Evolutionary conservation across 2,888 invertebrate species (phyloP).

Genomic region (Ectemnius lituratus): DNA sequence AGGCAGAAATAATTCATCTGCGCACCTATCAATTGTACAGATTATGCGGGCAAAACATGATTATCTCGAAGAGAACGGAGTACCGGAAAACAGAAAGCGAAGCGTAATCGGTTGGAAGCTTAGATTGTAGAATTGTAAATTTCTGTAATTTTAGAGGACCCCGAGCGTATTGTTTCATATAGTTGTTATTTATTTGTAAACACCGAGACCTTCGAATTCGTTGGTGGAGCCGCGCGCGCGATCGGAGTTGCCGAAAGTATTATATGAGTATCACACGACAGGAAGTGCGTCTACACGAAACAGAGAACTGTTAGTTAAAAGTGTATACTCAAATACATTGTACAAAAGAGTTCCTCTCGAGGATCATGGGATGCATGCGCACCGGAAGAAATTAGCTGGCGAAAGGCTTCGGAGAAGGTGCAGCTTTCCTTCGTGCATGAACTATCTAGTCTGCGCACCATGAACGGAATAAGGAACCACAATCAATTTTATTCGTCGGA

Average conservation of each 20-base stretch:
- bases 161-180: constrained; percentile 53
- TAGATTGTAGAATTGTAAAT: constrained; percentile 57
- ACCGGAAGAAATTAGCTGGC: constrained; percentile 15
- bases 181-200: constrained; percentile 57
- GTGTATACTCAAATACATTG: constrained; percentile 21
- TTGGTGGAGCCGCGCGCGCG: constrained; percentile 25
- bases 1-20: constrained; percentile 6
- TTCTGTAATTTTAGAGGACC: constrained; percentile 54
- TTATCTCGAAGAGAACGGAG: background rate
- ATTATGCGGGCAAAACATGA: background rate
- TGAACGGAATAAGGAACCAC: constrained; percentile 33
- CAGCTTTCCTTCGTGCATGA: constrained; percentile 41
- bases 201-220: constrained; percentile 31
- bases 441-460: constrained; percentile 49
- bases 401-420: constrained; percentile 8
- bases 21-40: constrained; percentile 18
- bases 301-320: too few species aligned
- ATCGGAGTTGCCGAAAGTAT: constrained; percentile 44
- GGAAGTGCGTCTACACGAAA: too few species aligned
- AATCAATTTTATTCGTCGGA: constrained; percentile 20
- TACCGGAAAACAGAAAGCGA: background rate
- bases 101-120: constrained; percentile 29
- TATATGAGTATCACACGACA: background rate
- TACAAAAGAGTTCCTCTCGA: constrained; percentile 33
- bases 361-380: background rate